Percentiles rank a stretch among this genome's conserved stretches.
phyloP scores from a whole-genome alignment of 1,140 invertebrate genomes.

The Plutomurus gul region DNA sequence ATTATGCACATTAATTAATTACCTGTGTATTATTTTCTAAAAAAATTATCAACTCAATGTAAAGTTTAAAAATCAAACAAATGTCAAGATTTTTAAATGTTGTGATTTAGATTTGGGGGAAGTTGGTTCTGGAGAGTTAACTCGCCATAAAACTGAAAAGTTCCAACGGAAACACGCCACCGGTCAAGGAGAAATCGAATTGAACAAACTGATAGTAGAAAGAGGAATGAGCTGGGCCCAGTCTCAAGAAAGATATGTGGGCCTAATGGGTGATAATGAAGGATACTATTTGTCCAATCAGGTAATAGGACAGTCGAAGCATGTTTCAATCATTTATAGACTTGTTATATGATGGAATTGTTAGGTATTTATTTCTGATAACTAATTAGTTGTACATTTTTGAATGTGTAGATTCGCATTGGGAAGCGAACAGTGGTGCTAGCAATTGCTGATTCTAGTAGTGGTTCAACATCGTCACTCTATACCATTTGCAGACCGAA shows the following conservation, averaged over 20 bases:
- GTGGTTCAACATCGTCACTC: slow-evolving; percentile 66
- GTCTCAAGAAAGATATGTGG: slow-evolving; percentile 73
- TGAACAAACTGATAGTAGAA: slow-evolving; percentile 90
- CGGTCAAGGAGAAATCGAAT: slow-evolving; percentile 84
- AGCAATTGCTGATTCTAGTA: slow-evolving; percentile 69
- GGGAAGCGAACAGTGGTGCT: slow-evolving; percentile 83
- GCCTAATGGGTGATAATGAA: slow-evolving; percentile 69
- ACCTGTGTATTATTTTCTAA: too few species aligned
- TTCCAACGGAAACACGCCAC: slow-evolving; percentile 87
- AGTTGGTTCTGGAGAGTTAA: slow-evolving; percentile 79
- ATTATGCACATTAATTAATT: too few species aligned
- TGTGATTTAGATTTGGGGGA: slow-evolving; percentile 68
- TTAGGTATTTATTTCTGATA: neutral
- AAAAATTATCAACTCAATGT: too few species aligned
- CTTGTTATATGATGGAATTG: neutral
- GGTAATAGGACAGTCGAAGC: too few species aligned
- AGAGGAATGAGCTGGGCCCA: slow-evolving; percentile 91
- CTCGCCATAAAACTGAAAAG: slow-evolving; percentile 72
- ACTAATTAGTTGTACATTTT: slow-evolving; percentile 45
- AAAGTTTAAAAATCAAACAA: neutral
- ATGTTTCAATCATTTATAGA: neutral
- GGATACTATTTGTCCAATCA: slow-evolving; percentile 89
- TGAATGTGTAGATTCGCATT: slow-evolving; percentile 75
- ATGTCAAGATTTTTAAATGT: neutral
- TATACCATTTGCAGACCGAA: slow-evolving; percentile 73